Base-by-base conservation (phyloP, 2,888 invertebrate genomes). In the Lypha dubia region DNA sequence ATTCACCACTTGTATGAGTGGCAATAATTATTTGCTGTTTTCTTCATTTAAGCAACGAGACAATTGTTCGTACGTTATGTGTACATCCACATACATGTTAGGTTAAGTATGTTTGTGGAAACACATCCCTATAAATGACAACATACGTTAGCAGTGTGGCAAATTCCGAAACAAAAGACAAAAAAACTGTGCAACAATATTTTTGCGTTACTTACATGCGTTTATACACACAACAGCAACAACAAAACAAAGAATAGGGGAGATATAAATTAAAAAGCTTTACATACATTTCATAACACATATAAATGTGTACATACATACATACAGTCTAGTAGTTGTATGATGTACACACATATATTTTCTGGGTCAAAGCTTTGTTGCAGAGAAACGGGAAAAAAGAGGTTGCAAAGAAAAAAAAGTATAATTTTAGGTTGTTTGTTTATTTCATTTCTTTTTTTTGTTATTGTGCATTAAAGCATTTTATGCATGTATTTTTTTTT, bases 1-100 rank as follows among this genome's bases (percentile, higher is more conserved):
- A 58, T 85, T 83, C 75, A 58, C 79, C 85, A 83, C 85, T 82
- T 85, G 85, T 85, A 73, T 62, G 79, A 85, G 70, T 83, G 85
- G 87, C 88, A 87, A 87, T 44, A 41, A 60, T 41, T 51, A 35
- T 51, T 68, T 38, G 49, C 51, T 32, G 38, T 85, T 46, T n/a
- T n/a, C 46, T 84, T 83, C 70, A 84, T 75, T 53, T 17, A 28
- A 28, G 17, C 38, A 74, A 28, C 84, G 71, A 65, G 41, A 38
- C 35, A 58, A 58, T 79, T 74, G 75, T 77, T 84, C 80, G 71
- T 67, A 60, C 44, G 71, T 7, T 22, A 79, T 20, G n/a, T n/a
- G n/a, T 20, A 41, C 17, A 53, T n/a, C 3, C 1, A 44, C 15
- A 2, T 41, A 15, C 49, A 20, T 20, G 22, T 0, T 8, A 13